These are phyloP conservation scores for Nothoprocta pentlandii DNA, from an alignment of 2,113 vertebrate genomes.

Conservation along the genomic window DNA sequence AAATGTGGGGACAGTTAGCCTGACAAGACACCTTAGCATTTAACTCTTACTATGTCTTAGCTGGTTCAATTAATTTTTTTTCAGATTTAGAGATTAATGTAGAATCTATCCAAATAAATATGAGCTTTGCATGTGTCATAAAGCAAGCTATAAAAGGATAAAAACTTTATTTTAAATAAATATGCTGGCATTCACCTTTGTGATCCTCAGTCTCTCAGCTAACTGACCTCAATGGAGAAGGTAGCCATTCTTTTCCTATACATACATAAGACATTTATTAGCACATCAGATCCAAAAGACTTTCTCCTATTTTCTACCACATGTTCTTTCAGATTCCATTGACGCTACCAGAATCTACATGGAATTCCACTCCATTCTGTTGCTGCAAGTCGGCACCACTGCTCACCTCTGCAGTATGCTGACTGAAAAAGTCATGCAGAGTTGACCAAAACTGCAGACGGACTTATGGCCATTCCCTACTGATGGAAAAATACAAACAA, in stretches of 20 bases:
- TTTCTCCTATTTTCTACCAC: background rate
- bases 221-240: background rate
- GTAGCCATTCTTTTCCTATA: background rate
- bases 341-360: background rate
- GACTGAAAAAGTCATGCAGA: slow-evolving; percentile 20
- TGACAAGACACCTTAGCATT: background rate
- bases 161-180: slow-evolving; percentile 29
- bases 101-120: background rate
- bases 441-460: slow-evolving; percentile 22
- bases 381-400: slow-evolving; percentile 8
- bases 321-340: background rate
- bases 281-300: background rate
- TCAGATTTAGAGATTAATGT: background rate
- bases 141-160: background rate
- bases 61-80: background rate
- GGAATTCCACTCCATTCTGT: background rate
- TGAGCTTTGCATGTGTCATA: background rate
- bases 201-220: background rate
- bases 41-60: background rate
- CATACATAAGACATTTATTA: background rate
- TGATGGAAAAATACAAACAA: slow-evolving; percentile 54
- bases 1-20: background rate
- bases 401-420: slow-evolving; percentile 28
- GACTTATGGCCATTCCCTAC: slow-evolving; percentile 28
- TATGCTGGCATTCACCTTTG: background rate